Evolutionary conservation across 2,797 vertebrate genomes (phyloP).

Genomic region (Tarsius wallacei): DNA sequence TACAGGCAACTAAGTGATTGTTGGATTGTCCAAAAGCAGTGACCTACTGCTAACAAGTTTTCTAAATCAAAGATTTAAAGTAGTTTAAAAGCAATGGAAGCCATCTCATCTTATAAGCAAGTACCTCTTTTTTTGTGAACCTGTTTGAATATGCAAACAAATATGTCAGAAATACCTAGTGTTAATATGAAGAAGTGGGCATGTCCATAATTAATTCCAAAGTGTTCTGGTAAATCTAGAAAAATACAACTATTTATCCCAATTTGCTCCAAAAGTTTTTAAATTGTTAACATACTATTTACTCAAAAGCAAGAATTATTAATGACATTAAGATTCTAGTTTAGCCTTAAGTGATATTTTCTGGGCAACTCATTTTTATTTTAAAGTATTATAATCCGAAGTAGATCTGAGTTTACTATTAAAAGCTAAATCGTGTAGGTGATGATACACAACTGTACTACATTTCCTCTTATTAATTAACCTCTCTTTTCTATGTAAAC

Average conservation of each 20-base stretch:
- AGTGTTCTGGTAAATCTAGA: constrained; percentile 27
- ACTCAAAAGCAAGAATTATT: constrained; percentile 57
- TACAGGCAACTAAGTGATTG: constrained; percentile 43
- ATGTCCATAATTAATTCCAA: constrained; percentile 57
- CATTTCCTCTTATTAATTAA: constrained; percentile 57
- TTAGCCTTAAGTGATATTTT: constrained; percentile 68
- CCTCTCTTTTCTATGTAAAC: constrained; percentile 27
- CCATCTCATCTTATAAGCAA: background rate
- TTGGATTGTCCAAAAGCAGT: constrained; percentile 62
- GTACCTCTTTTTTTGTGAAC: background rate
- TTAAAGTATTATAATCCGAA: constrained; percentile 54
- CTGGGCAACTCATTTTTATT: constrained; percentile 71
- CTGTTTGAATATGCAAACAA: constrained; percentile 52
- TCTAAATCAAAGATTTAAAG: constrained; percentile 64
- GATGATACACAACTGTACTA: constrained; percentile 33
- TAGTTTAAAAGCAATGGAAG: constrained; percentile 42
- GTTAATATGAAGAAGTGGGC: background rate
- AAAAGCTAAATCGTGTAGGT: constrained; percentile 40
- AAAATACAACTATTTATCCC: constrained; percentile 66
- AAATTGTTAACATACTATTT: constrained; percentile 60
- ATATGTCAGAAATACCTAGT: background rate
- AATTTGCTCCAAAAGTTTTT: constrained; percentile 61
- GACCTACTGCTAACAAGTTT: constrained; percentile 3
- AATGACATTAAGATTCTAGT: constrained; percentile 42
- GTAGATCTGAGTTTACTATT: constrained; percentile 66